These are phyloP conservation scores for Anas georgica DNA, from an alignment of 2,797 vertebrate genomes.

Conservation along the genomic window DNA sequence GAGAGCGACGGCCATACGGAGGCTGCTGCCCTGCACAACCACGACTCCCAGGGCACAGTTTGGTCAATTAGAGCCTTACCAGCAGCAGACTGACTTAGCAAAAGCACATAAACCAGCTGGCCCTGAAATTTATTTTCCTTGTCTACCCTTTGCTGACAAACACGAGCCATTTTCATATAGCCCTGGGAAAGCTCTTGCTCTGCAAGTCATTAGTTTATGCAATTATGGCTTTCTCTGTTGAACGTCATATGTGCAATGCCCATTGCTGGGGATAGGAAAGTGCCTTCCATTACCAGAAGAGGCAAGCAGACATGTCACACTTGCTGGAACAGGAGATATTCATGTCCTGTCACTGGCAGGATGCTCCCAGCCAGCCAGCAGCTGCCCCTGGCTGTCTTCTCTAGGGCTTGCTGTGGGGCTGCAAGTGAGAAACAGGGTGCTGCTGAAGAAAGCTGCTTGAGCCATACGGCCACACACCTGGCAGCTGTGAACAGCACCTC, in stretches of 20 bases:
- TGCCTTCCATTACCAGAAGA: neutral
- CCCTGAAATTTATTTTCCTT: neutral
- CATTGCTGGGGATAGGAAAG: neutral
- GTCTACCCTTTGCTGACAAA: neutral
- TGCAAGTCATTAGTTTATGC: neutral
- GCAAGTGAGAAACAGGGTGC: neutral
- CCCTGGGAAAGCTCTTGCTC: conserved; percentile 25
- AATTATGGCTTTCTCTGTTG: neutral
- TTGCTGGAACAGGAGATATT: neutral
- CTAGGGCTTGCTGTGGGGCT: neutral
- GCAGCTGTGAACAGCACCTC: neutral
- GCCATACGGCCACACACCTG: accelerated
- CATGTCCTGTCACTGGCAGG: neutral
- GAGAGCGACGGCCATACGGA: neutral
- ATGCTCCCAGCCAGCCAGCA: neutral
- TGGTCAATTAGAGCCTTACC: conserved; percentile 25
- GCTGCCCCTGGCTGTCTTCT: neutral
- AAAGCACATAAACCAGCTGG: conserved; percentile 20
- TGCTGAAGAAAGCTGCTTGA: conserved; percentile 3
- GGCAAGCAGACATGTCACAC: neutral
- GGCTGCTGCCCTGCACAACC: accelerated
- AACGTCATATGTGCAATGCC: neutral
- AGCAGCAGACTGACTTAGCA: neutral
- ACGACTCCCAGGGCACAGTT: neutral
- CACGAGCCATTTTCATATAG: conserved; percentile 2